phyloP scores from a whole-genome alignment of 2,888 invertebrate genomes.

The Agrilus cyanescens region DNA sequence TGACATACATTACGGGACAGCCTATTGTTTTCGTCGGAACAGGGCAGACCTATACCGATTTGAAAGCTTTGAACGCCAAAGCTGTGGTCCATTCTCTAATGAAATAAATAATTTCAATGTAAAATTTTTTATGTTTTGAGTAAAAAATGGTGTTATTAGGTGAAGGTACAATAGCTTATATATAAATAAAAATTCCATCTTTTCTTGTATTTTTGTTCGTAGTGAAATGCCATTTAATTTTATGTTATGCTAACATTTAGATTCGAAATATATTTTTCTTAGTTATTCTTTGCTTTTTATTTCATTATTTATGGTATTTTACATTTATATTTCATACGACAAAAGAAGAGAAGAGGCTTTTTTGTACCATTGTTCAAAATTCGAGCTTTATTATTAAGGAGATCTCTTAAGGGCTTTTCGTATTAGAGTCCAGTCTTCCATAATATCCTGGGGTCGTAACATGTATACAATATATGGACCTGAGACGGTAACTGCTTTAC shows the following conservation, averaged over 20 bases:
- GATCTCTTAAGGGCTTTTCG: constrained; percentile 64
- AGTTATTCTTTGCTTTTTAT: too few relatives aligned
- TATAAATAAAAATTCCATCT: too few relatives aligned
- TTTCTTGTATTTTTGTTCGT: too few relatives aligned
- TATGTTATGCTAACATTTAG: too few relatives aligned
- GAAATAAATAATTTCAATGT: constrained; percentile 49
- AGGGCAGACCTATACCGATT: constrained; percentile 96
- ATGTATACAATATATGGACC: constrained; percentile 94
- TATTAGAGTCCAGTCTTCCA: constrained; percentile 91
- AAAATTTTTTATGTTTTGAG: not conserved
- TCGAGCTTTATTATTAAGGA: constrained; percentile 17
- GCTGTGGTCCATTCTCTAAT: constrained; percentile 93
- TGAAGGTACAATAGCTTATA: not conserved
- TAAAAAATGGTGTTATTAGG: not conserved
- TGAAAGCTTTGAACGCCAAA: constrained; percentile 91
- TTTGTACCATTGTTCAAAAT: too few relatives aligned
- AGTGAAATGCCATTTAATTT: too few relatives aligned
- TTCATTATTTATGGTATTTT: too few relatives aligned
- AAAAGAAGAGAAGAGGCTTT: too few relatives aligned
- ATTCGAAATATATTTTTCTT: too few relatives aligned
- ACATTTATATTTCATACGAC: too few relatives aligned
- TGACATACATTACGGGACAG: constrained; percentile 99
- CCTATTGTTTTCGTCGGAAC: constrained; percentile 99
- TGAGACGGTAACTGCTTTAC: constrained; percentile 67
- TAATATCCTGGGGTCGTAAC: constrained; percentile 84